Evolutionary conservation across 2,888 invertebrate genomes (phyloP).

Genomic region (Leucophora obtusa): DNA sequence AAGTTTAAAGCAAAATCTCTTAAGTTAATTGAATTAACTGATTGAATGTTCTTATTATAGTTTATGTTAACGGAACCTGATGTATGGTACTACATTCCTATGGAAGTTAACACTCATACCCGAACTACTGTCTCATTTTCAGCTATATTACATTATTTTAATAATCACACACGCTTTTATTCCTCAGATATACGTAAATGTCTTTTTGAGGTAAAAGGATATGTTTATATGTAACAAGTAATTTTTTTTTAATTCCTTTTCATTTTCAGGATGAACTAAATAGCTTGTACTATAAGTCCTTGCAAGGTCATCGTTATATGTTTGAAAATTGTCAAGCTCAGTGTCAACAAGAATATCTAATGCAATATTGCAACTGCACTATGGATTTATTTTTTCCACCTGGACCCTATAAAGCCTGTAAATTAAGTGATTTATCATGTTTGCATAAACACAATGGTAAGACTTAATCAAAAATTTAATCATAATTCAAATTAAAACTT

Average conservation of each 20-base stretch:
- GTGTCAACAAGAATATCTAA: constrained; percentile 76
- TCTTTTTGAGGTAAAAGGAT: constrained; percentile 67
- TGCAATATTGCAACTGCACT: constrained; percentile 76
- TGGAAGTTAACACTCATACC: constrained; percentile 66
- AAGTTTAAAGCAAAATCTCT: neutral
- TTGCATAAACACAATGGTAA: constrained; percentile 67
- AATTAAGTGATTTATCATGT: constrained; percentile 71
- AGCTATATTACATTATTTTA: constrained; percentile 69
- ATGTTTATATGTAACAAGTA: neutral
- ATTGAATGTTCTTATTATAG: constrained; percentile 36
- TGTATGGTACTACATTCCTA: constrained; percentile 69
- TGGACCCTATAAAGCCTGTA: constrained; percentile 66
- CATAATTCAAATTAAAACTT: neutral
- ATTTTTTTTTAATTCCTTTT: neutral
- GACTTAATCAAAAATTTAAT: constrained; percentile 18
- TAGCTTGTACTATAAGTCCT: constrained; percentile 71
- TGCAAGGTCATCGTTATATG: constrained; percentile 74
- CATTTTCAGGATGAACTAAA: constrained; percentile 62
- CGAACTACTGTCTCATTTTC: constrained; percentile 68
- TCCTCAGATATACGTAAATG: constrained; percentile 69
- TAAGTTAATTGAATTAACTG: neutral
- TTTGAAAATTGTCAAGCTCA: constrained; percentile 76
- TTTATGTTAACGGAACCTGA: constrained; percentile 69
- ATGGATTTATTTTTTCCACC: constrained; percentile 75
- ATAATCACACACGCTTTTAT: constrained; percentile 66